Conservation (phyloP, 2,113 vertebrate genomes). For the Gobio gobio region DNA sequence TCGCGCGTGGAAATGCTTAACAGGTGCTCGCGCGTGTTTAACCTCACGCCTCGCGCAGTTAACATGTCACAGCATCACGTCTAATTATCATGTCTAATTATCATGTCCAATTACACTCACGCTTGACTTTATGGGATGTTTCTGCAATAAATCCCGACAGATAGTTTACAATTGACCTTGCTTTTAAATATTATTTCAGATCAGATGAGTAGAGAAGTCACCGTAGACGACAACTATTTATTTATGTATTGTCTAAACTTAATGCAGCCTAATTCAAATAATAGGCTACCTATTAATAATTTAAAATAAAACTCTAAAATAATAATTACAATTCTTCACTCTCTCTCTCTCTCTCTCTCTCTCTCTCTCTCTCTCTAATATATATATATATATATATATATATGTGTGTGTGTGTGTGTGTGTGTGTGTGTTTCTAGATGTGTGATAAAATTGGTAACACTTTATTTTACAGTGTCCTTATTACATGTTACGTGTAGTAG, state of each 20-base stretch:
- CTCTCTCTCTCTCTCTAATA: neutral
- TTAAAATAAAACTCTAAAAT: neutral
- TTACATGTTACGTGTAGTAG: too few species aligned
- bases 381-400: too few species aligned
- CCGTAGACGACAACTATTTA: neutral
- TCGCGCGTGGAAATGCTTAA: constrained; percentile 28
- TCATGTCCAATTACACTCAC: constrained; percentile 22
- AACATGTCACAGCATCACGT: constrained; percentile 23
- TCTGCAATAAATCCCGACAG: neutral
- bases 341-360: neutral
- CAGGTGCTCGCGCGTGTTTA: constrained; percentile 37
- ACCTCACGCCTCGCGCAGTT: constrained; percentile 24
- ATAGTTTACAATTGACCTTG: neutral
- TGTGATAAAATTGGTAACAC: too few species aligned
- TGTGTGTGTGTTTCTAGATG: too few species aligned
- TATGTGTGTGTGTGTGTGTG: too few species aligned
- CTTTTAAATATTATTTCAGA: neutral
- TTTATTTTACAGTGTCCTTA: too few species aligned
- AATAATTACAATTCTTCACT: too few species aligned
- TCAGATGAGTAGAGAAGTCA: neutral
- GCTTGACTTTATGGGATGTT: constrained; percentile 4
- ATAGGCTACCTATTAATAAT: neutral
- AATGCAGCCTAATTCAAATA: neutral
- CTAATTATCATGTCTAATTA: constrained; percentile 29
- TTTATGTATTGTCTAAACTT: neutral